Percentiles rank a stretch among this genome's conserved stretches.
Conservation (phyloP, 1,140 invertebrate species). For the Lordiphosa stackelbergi region DNA sequence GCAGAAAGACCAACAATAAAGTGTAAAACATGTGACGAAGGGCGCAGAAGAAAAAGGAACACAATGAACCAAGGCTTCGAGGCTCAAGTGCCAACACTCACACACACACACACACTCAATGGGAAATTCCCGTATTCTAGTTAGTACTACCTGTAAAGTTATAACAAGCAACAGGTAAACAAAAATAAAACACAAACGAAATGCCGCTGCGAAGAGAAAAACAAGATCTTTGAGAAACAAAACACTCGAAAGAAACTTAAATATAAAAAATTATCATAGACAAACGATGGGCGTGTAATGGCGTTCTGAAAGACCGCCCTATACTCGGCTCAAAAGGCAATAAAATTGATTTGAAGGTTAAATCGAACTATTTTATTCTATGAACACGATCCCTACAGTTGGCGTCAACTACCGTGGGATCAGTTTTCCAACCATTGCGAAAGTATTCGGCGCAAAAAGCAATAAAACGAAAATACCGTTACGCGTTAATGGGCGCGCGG, state of each 20-base stretch:
- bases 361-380: too few relatives aligned
- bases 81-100: slow-evolving; percentile 16
- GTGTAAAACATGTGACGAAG: slow-evolving; percentile 34
- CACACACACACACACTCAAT: slow-evolving; percentile 3
- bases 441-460: too few relatives aligned
- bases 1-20: slow-evolving; percentile 37
- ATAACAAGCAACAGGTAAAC: slow-evolving; percentile 30
- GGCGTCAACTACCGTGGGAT: too few relatives aligned
- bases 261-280: too few relatives aligned
- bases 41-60: slow-evolving; percentile 26
- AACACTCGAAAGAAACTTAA: background rate
- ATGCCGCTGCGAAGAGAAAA: slow-evolving; percentile 5
- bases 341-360: too few relatives aligned
- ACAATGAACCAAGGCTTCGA: slow-evolving; percentile 35
- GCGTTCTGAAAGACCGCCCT: too few relatives aligned
- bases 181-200: slow-evolving; percentile 9
- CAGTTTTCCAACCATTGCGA: too few relatives aligned
- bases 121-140: slow-evolving; percentile 55
- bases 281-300: too few relatives aligned
- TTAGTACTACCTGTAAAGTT: slow-evolving; percentile 51
- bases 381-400: too few relatives aligned
- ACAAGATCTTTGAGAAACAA: background rate
- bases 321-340: too few relatives aligned
- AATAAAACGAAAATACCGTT: too few relatives aligned
- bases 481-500: too few relatives aligned